Evolutionary conservation across 2,888 invertebrate genomes (phyloP).

Genomic region (Automeris io): DNA sequence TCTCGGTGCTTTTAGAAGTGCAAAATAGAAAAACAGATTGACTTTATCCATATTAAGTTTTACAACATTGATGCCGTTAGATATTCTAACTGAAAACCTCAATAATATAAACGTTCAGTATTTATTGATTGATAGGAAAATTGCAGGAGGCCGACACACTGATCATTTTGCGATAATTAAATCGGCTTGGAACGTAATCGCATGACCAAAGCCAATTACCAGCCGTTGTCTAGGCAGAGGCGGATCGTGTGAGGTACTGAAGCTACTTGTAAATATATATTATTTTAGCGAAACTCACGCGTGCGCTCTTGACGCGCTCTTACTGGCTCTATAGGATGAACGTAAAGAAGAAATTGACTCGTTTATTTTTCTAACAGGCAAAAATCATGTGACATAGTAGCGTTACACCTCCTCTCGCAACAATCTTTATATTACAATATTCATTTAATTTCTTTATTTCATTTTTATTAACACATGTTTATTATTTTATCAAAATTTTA

Average conservation of each 20-base stretch:
- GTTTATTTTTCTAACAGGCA: background rate
- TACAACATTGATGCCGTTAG: conserved; percentile 42
- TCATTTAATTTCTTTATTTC: too few species aligned
- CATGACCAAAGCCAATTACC: conserved; percentile 74
- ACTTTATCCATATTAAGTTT: conserved; percentile 26
- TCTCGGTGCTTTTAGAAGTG: too few species aligned
- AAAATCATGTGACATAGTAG: too few species aligned
- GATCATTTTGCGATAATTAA: conserved; percentile 76
- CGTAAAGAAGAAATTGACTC: background rate
- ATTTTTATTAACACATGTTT: too few species aligned
- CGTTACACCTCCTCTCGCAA: conserved; percentile 25
- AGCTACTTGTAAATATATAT: conserved; percentile 57
- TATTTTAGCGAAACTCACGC: conserved; percentile 63
- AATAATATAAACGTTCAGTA: conserved; percentile 42
- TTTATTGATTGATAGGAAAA: conserved; percentile 75
- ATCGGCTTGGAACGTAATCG: conserved; percentile 73
- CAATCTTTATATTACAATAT: too few species aligned
- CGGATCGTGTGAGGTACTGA: conserved; percentile 64
- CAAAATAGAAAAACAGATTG: too few species aligned
- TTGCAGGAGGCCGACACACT: conserved; percentile 67
- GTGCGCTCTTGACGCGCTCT: conserved; percentile 41
- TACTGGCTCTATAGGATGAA: background rate
- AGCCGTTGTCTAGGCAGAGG: conserved; percentile 62
- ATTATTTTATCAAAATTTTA: too few species aligned
- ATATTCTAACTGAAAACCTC: conserved; percentile 25